Evolutionary conservation across 2,888 invertebrate species (phyloP).

Genomic region (Morinoia aosen): DNA sequence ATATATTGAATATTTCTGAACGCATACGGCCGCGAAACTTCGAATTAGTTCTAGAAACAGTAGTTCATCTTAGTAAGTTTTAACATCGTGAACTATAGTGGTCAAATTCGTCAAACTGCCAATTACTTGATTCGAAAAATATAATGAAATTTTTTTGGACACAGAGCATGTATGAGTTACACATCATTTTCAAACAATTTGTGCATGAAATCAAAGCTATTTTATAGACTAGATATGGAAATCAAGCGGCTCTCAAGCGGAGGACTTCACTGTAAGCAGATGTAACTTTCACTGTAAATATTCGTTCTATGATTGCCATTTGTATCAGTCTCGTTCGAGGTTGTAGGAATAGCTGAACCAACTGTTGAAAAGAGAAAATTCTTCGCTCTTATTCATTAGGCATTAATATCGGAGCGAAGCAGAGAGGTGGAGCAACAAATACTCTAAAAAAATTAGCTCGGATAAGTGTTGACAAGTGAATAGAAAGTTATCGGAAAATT

Average conservation of each 20-base stretch:
- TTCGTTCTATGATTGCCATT: neutral
- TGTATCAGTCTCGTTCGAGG: neutral
- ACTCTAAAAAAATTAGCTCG: neutral
- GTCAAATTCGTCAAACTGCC: neutral
- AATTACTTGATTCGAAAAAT: neutral
- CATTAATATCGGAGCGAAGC: neutral
- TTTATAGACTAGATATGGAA: neutral
- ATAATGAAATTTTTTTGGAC: neutral
- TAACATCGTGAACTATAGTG: neutral
- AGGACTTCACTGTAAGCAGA: neutral
- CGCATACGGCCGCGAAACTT: neutral
- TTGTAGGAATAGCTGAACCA: neutral
- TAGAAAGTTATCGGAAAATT: neutral
- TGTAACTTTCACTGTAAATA: neutral
- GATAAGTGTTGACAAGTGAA: neutral
- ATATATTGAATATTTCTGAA: slow-evolving; percentile 17
- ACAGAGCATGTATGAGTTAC: neutral
- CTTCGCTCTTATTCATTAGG: neutral
- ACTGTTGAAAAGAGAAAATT: neutral
- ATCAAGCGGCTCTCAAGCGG: neutral
- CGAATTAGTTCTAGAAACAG: neutral
- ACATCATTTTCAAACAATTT: neutral
- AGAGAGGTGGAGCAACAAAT: neutral
- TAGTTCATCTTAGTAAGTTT: neutral
- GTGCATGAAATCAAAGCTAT: neutral